phyloP scores from a whole-genome alignment of 2,113 vertebrate species.

The Bucco capensis region DNA sequence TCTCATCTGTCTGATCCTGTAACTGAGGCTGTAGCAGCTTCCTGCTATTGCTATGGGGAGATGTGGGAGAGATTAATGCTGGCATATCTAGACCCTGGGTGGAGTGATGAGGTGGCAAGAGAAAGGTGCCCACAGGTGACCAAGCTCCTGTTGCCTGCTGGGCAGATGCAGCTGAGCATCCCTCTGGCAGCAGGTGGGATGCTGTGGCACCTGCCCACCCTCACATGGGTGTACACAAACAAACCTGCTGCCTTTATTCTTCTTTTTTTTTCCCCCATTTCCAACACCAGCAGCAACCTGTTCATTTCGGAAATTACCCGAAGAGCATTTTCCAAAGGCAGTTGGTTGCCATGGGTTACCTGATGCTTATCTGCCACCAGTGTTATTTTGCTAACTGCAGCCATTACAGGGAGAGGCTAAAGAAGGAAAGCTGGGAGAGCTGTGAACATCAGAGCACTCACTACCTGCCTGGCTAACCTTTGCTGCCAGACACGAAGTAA shows the following conservation, averaged over 20 bases:
- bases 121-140: not conserved
- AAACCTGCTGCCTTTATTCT: not conserved
- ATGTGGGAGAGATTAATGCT: not conserved
- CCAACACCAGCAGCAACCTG: not conserved
- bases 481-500: too few species aligned
- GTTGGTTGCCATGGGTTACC: conserved; percentile 63
- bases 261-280: not conserved
- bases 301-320: conserved; percentile 60
- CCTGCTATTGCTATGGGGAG: not conserved
- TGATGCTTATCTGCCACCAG: conserved; percentile 40
- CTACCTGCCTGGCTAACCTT: not conserved
- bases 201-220: rapidly evolving
- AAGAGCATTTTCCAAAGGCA: conserved; percentile 57
- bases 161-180: not conserved
- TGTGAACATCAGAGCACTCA: not conserved
- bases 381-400: conserved; percentile 26
- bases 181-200: not conserved
- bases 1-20: not conserved
- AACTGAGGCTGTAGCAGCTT: not conserved
- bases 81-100: rapidly evolving
- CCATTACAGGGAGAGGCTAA: not conserved
- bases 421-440: not conserved
- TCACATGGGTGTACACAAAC: not conserved
- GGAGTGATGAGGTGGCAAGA: not conserved
- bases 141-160: not conserved